Evolutionary conservation across 2,888 invertebrate species (phyloP).

Genomic region (Helicoverpa assulta): DNA sequence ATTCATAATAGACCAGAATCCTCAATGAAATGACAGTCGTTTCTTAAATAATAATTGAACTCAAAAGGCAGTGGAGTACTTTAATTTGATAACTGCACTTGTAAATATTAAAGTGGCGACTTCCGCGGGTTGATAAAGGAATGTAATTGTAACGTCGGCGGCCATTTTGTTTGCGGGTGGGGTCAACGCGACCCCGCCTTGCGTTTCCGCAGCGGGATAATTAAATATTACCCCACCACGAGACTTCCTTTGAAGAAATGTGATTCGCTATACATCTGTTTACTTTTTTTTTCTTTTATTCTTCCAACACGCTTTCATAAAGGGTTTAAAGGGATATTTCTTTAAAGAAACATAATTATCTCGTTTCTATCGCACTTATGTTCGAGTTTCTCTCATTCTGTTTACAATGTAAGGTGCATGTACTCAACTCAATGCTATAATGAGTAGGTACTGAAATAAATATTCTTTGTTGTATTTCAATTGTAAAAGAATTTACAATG

Average conservation of each 20-base stretch:
- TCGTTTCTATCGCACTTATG: slow-evolving; percentile 39
- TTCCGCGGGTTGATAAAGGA: slow-evolving; percentile 79
- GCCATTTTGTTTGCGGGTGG: slow-evolving; percentile 89
- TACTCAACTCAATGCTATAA: slow-evolving; percentile 6
- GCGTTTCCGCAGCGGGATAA: slow-evolving; percentile 87
- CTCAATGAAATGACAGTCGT: slow-evolving; percentile 6
- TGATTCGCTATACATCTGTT: slow-evolving; percentile 76
- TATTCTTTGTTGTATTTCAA: background rate
- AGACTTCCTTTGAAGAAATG: slow-evolving; percentile 80
- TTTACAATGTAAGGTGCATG: slow-evolving; percentile 13
- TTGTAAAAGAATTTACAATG: background rate
- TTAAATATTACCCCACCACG: slow-evolving; percentile 88
- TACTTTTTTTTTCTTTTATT: slow-evolving; percentile 66
- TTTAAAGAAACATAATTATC: slow-evolving; percentile 52
- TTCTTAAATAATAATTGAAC: slow-evolving; percentile 19
- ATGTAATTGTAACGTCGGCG: slow-evolving; percentile 85
- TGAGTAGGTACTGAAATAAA: background rate
- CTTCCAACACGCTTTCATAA: slow-evolving; percentile 44
- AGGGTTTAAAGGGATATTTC: slow-evolving; percentile 27
- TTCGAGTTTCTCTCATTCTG: slow-evolving; percentile 25
- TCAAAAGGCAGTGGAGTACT: slow-evolving; percentile 37
- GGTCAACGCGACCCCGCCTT: slow-evolving; percentile 88
- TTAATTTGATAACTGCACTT: slow-evolving; percentile 66
- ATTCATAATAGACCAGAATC: background rate
- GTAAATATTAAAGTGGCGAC: slow-evolving; percentile 74